phyloP scores from a whole-genome alignment of 2,113 vertebrate genomes.

The Oostethus manadensis region DNA sequence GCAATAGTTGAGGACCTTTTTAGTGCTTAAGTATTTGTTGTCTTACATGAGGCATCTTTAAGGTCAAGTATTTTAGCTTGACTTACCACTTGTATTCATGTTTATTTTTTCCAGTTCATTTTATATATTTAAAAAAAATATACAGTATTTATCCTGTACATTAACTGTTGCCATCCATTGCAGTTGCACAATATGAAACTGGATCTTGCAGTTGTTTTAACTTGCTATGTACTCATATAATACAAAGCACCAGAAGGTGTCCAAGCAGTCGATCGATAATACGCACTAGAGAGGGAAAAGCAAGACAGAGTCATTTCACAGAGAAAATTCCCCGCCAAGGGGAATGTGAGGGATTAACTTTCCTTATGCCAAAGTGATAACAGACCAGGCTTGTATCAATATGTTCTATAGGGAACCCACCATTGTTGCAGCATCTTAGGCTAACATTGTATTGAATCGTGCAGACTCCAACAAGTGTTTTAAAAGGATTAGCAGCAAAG shows the following conservation, averaged over 20 bases:
- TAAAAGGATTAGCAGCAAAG: conserved; percentile 12
- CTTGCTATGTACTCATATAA: background rate
- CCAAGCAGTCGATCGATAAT: background rate
- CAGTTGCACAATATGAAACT: background rate
- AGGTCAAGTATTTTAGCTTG: too few species aligned
- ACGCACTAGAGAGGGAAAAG: background rate
- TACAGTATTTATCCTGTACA: background rate
- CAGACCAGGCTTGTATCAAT: background rate
- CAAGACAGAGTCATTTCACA: background rate
- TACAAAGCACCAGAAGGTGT: background rate
- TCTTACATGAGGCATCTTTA: too few species aligned
- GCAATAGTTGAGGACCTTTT: too few species aligned
- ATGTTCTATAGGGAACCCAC: background rate
- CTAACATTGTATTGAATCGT: background rate
- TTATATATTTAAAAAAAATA: too few species aligned
- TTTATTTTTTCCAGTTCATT: too few species aligned
- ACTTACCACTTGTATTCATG: too few species aligned
- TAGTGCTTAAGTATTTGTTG: too few species aligned
- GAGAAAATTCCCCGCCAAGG: background rate
- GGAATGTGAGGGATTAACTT: background rate
- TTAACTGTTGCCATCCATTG: too few species aligned
- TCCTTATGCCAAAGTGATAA: background rate
- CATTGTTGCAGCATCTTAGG: background rate
- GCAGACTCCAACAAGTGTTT: conserved; percentile 9
- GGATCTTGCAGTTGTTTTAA: background rate